phyloP scores from a whole-genome alignment of 2,888 invertebrate genomes.

The Zygogramma bicolorata region DNA sequence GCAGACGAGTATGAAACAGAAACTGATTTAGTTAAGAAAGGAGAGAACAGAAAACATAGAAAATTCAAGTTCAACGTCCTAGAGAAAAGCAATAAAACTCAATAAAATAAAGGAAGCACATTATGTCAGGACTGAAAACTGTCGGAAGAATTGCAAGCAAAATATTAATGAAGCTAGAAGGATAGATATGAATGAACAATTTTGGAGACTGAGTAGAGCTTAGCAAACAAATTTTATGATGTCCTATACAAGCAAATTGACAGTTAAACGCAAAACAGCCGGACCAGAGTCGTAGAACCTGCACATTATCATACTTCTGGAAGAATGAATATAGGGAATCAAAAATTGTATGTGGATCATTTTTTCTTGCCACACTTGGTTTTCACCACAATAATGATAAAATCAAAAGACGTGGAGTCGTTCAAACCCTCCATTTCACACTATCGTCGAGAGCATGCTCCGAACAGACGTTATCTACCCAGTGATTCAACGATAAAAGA shows the following conservation, averaged over 20 bases:
- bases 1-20: background rate
- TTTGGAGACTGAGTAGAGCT: background rate
- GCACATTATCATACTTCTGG: background rate
- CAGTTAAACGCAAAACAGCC: background rate
- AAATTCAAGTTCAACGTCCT: background rate
- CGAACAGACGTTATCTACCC: slow-evolving; percentile 37
- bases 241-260: background rate
- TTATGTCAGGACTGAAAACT: background rate
- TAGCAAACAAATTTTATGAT: background rate
- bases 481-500: slow-evolving; percentile 35
- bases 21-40: background rate
- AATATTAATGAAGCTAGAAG: background rate
- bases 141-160: background rate
- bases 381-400: background rate
- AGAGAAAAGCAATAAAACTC: background rate
- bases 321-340: background rate
- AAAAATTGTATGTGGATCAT: background rate
- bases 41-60: background rate
- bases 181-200: background rate
- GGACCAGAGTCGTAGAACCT: background rate
- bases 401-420: slow-evolving; percentile 32
- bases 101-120: background rate
- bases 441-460: slow-evolving; percentile 41
- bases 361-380: background rate
- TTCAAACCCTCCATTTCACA: slow-evolving; percentile 32